phyloP scores from a whole-genome alignment of 2,797 vertebrate genomes.

The Malurus leucopterus region DNA sequence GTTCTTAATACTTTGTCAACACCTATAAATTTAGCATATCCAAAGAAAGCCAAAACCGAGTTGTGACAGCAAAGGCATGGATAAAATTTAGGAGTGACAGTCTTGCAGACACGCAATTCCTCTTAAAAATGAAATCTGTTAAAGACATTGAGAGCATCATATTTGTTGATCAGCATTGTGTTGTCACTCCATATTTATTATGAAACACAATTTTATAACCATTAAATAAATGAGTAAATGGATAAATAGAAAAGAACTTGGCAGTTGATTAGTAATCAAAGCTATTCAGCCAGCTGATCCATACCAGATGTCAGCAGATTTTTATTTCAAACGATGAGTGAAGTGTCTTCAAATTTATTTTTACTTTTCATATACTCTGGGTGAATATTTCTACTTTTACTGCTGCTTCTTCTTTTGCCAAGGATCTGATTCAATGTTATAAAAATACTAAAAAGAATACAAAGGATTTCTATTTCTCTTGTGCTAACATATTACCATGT shows the following conservation, averaged over 20 bases:
- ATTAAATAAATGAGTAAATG: conserved; percentile 45
- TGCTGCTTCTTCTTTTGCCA: conserved; percentile 8
- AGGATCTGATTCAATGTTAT: neutral
- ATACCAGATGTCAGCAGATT: conserved; percentile 23
- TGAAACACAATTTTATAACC: conserved; percentile 33
- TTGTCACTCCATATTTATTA: conserved; percentile 55
- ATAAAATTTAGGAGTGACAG: conserved; percentile 18
- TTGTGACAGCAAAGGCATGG: conserved; percentile 8
- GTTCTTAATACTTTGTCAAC: conserved; percentile 27
- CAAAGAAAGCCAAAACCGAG: conserved; percentile 14
- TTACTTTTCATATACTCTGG: conserved; percentile 10
- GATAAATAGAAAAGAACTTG: conserved; percentile 29
- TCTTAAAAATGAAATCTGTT: conserved; percentile 19
- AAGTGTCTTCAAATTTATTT: neutral
- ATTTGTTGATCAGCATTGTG: conserved; percentile 31
- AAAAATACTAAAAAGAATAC: neutral
- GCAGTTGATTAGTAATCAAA: conserved; percentile 10
- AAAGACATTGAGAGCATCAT: neutral
- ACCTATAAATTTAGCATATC: conserved; percentile 28
- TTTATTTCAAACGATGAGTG: neutral
- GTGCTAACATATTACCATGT: neutral
- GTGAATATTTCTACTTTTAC: conserved; percentile 9
- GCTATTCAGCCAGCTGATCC: conserved; percentile 24
- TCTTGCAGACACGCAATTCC: neutral
- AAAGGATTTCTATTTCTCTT: neutral